Evolutionary conservation across 1,140 invertebrate species (phyloP), one percentile per base, ranked within the genome.

Genomic region (Halesus radiatus): DNA sequence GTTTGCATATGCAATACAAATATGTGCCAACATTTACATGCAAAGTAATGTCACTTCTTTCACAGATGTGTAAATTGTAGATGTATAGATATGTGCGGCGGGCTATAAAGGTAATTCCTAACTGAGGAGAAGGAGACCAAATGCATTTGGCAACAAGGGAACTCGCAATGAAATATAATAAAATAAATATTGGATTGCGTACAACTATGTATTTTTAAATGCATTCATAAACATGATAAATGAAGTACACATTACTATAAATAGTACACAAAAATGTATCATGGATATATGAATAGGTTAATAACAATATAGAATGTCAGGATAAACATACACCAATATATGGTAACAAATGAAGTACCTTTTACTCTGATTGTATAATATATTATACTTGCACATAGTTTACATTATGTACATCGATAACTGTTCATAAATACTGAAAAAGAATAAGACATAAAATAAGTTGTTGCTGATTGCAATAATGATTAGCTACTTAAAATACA

Each of bases 221-320:
- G 62, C 56, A 23, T 66, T 53, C 68, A 72, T 72, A 72, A 53
- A 72, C 16, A 72, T 72, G 45, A 53, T 72, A 29, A 53, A 72
- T 52, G 45, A 52, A 53, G 66, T 70, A 45, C 37, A 45, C 10
- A 45, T 70, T 70, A 70, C 52, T 20, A 70, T 32, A 70, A 70
- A 70, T 70, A 8, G 29, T 70, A 45, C 45, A 72, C 45, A 72
- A 72, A 53, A 66, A 66, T 32, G 29, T 29, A 66, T 66, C 22
- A 23, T 50, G 23, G 64, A 54, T 23, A 52, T 68, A 72, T 72
- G 13, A 72, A 22, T 75, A 45, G 10, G 37, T 45, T 22, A 75
- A 75, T 58, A 75, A 58, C 72, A 75, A 58, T 74, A 74, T 74
- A 74, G 53, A 58, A 75, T 75, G 72, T 58, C 72, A 58, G 23